A percentile compares a stretch with the other conserved stretches of the same genome.
phyloP scores from a whole-genome alignment of 2,888 invertebrate species.

The Agrotis clavis region DNA sequence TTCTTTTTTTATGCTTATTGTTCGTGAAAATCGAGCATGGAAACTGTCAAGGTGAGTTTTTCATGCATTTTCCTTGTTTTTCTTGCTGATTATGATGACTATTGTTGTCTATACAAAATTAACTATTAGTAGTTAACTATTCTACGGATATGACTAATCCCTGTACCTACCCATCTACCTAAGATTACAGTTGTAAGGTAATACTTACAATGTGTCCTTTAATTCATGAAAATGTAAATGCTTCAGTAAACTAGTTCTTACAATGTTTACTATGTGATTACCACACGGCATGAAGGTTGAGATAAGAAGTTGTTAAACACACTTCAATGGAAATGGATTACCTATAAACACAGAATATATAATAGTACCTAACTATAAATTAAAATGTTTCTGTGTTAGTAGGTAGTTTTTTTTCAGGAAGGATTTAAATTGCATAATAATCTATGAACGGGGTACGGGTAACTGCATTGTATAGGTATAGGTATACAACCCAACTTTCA shows the following conservation, averaged over 20 bases:
- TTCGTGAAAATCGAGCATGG: conserved; percentile 75
- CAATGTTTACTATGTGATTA: conserved; percentile 49
- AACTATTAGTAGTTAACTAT: background rate
- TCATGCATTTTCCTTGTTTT: conserved; percentile 46
- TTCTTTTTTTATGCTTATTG: conserved; percentile 74
- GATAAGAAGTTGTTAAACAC: conserved; percentile 40
- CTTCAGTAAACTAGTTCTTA: conserved; percentile 38
- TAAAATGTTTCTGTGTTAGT: conserved; percentile 17
- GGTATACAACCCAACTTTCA: too few relatives aligned
- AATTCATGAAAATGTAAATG: conserved; percentile 31
- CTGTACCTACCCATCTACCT: background rate
- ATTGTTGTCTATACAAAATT: background rate
- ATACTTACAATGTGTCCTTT: conserved; percentile 1
- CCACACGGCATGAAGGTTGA: conserved; percentile 40
- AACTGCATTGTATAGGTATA: too few relatives aligned
- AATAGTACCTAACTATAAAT: too few relatives aligned
- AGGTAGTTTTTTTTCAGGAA: background rate
- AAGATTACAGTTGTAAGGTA: background rate
- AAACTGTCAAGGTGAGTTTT: conserved; percentile 83
- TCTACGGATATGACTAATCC: conserved; percentile 21
- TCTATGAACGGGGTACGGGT: background rate
- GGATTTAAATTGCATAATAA: background rate
- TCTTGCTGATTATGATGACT: background rate
- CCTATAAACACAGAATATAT: too few relatives aligned
- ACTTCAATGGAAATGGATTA: conserved; percentile 26